Percentiles rank a stretch among this genome's conserved stretches.
These are phyloP conservation scores for Ptyas mucosa DNA, from an alignment of 2,113 vertebrate genomes.

Conservation along the genomic window DNA sequence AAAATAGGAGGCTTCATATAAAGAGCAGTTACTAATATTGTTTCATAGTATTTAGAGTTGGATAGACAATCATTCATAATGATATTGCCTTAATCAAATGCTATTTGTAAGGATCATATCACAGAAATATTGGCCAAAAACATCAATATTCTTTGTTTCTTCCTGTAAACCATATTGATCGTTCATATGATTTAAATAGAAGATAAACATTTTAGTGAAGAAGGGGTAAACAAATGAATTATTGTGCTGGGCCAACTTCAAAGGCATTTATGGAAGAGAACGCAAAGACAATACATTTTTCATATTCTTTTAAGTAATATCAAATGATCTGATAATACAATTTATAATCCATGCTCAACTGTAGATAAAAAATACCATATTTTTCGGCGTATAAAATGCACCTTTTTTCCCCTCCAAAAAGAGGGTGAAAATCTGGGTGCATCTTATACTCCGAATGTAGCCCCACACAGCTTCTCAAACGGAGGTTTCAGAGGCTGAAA, in stretches of 20 bases:
- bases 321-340: constrained; percentile 34
- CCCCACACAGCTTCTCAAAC: too few relatives aligned
- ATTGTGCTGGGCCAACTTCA: constrained; percentile 24
- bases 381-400: too few relatives aligned
- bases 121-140: constrained; percentile 22
- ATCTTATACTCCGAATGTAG: too few relatives aligned
- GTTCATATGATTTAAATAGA: constrained; percentile 48
- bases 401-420: too few relatives aligned
- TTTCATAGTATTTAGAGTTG: not conserved
- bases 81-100: constrained; percentile 32
- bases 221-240: constrained; percentile 31
- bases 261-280: constrained; percentile 30
- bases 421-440: too few relatives aligned
- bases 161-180: constrained; percentile 42
- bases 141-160: constrained; percentile 38
- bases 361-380: not conserved
- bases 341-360: constrained; percentile 26
- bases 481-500: too few relatives aligned
- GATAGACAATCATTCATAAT: not conserved
- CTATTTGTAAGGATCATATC: constrained; percentile 11
- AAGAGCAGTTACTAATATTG: constrained; percentile 35
- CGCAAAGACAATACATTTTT: constrained; percentile 18
- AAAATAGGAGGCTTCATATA: not conserved
- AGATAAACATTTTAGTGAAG: constrained; percentile 45
- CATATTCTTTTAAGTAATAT: constrained; percentile 38